Base-by-base conservation (phyloP, 2,797 vertebrate genomes). In the Parotocinclus haroldoi region DNA sequence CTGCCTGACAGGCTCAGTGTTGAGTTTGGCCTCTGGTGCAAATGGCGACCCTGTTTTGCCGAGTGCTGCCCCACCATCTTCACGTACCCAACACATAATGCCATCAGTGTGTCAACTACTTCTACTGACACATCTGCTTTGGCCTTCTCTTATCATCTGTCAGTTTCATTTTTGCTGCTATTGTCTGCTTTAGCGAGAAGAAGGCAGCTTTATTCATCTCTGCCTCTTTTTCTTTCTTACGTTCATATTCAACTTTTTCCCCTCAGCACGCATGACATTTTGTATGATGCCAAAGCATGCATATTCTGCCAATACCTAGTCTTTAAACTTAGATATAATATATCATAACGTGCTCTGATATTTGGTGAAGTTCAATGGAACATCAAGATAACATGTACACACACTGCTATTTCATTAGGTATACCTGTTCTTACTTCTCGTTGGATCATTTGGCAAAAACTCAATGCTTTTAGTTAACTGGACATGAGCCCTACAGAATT, bases 1-100 rank as follows among this genome's bases (percentile, higher is more conserved):
- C 80, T 71, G 71, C 53, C 3, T 89, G 89, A 89, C 88, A 90
- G 88, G 72, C 81, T 78, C 81, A 80, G 81, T 68, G 83, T 84
- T 81, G 79, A 77, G 77, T 83, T 81, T 70, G 75, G 82, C 84
- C 80, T 79, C 78, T 68, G 69, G 81, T 84, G 85, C 84, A 69
- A 63, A 68, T 69, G 58, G 75, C 83, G 79, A 81, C 70, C 68
- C 37, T 8, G 61, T 45, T 60, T 62, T 77, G 84, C 81, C 63
- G 39, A 58, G 57, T 70, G 68, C 19, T 56, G 76, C 70, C 76
- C 54, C 74, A 79, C 68, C 79, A 83, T 87, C 82, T 82, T 79
- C 79, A 74, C 27, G 27, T 27, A 27, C 27, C 27, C 27, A 27
- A 27, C 63, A 59, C 78, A 82, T 74, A 87, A 84, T 89, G 88